phyloP scores from a whole-genome alignment of 2,113 vertebrate genomes.

The Polypterus bichir region DNA sequence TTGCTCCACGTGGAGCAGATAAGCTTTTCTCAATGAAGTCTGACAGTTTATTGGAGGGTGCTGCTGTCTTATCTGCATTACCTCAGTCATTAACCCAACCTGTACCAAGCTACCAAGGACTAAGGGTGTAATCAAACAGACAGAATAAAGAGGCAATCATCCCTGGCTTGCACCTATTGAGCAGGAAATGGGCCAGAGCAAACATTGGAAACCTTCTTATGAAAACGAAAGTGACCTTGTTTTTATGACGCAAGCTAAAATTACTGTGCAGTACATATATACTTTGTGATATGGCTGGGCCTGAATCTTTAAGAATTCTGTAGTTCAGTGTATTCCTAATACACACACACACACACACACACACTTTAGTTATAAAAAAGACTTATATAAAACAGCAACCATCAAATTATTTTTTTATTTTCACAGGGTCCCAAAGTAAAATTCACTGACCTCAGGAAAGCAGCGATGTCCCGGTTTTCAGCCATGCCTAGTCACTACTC shows the following conservation, averaged over 20 bases:
- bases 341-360: too few species aligned
- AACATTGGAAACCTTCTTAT: slow-evolving; percentile 1
- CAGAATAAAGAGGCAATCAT: slow-evolving; percentile 25
- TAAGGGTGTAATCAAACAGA: slow-evolving; percentile 31
- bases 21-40: slow-evolving; percentile 71
- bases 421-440: neutral
- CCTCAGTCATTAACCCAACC: slow-evolving; percentile 68
- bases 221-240: too few species aligned
- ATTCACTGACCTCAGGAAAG: neutral
- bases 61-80: slow-evolving; percentile 53
- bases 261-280: slow-evolving; percentile 22
- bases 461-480: neutral
- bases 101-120: slow-evolving; percentile 86
- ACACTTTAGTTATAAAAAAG: neutral
- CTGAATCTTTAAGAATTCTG: neutral
- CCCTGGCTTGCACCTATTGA: slow-evolving; percentile 43
- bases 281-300: slow-evolving; percentile 10
- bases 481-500: too few species aligned
- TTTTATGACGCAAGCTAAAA: slow-evolving; percentile 3
- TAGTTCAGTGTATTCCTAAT: neutral
- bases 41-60: slow-evolving; percentile 21
- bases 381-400: neutral
- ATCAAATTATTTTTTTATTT: neutral
- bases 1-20: slow-evolving; percentile 35
- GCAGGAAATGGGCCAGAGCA: slow-evolving; percentile 32